Evolutionary conservation across 2,888 invertebrate species (phyloP).

Genomic region (Drosophila atripex): DNA sequence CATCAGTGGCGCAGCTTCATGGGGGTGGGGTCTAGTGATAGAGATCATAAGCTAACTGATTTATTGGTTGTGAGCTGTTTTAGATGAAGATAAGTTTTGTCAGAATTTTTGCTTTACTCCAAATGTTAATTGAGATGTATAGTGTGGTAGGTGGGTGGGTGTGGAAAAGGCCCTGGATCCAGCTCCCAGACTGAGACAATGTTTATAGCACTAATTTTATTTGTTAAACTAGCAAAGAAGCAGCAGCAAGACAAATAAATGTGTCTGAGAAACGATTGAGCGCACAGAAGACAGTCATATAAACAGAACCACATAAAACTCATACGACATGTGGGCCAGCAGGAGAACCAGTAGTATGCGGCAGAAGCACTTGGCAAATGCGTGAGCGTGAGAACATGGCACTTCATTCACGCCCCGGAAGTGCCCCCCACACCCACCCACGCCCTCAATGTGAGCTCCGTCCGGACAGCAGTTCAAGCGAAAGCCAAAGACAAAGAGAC

Average conservation of each 20-base stretch:
- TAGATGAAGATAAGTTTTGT: conserved; percentile 3
- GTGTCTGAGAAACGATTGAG: conserved; percentile 54
- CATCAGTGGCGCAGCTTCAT: conserved; percentile 25
- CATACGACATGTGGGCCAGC: conserved; percentile 61
- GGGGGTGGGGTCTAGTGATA: neutral
- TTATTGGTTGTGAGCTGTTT: conserved; percentile 8
- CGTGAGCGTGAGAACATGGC: conserved; percentile 71
- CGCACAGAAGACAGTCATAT: conserved; percentile 43
- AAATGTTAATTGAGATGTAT: conserved; percentile 4
- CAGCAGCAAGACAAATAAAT: conserved; percentile 45
- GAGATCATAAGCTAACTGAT: conserved; percentile 9
- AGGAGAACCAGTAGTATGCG: conserved; percentile 33
- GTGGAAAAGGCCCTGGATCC: neutral
- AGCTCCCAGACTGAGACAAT: conserved; percentile 41
- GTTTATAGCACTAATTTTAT: conserved; percentile 78
- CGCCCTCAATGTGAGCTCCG: conserved; percentile 1
- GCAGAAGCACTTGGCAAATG: conserved; percentile 53
- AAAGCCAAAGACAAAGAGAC: conserved; percentile 43
- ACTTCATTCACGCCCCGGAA: conserved; percentile 69
- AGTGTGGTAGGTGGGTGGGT: neutral
- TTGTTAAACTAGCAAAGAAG: conserved; percentile 65
- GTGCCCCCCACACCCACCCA: conserved; percentile 12
- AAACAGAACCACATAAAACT: conserved; percentile 57
- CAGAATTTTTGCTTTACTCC: conserved; percentile 28
- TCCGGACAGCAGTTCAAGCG: conserved; percentile 18